Percentiles rank a stretch among this genome's conserved stretches.
phyloP scores from a whole-genome alignment of 2,888 invertebrate species.

The Luperina testacea region DNA sequence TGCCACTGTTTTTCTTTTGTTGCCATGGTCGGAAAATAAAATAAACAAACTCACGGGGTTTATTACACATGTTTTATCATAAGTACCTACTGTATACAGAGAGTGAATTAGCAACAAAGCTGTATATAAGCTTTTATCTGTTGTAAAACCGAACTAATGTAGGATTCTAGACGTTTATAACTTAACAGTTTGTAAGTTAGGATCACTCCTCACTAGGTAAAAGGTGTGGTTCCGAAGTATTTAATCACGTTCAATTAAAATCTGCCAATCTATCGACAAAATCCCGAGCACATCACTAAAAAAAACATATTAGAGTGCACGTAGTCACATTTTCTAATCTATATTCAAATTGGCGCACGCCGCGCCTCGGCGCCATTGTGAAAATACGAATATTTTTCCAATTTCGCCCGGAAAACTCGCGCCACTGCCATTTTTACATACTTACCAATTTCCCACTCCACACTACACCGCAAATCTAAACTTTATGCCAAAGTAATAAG shows the following conservation, averaged over 20 bases:
- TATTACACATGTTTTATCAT: neutral
- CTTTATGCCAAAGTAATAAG: conserved; percentile 46
- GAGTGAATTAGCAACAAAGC: neutral
- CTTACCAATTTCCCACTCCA: conserved; percentile 51
- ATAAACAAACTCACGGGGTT: no score
- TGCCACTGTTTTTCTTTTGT: neutral
- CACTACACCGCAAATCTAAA: conserved; percentile 32
- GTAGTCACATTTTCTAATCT: conserved; percentile 89
- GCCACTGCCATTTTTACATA: conserved; percentile 77
- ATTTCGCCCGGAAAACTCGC: conserved; percentile 86
- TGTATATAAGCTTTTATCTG: neutral
- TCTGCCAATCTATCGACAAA: conserved; percentile 54
- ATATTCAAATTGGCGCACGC: conserved; percentile 88
- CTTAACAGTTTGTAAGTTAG: neutral
- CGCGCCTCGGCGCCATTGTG: conserved; percentile 83
- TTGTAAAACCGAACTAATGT: neutral
- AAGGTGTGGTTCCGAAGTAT: neutral
- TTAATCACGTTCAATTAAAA: neutral
- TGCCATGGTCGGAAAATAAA: neutral
- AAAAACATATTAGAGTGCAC: conserved; percentile 86
- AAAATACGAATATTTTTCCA: conserved; percentile 88
- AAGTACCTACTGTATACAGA: neutral
- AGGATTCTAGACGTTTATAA: neutral
- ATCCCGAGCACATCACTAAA: conserved; percentile 70
- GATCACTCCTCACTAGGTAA: neutral